These are phyloP conservation scores for Perizoma flavofasciatum DNA, from an alignment of 2,888 invertebrate species.

Conservation along the genomic window DNA sequence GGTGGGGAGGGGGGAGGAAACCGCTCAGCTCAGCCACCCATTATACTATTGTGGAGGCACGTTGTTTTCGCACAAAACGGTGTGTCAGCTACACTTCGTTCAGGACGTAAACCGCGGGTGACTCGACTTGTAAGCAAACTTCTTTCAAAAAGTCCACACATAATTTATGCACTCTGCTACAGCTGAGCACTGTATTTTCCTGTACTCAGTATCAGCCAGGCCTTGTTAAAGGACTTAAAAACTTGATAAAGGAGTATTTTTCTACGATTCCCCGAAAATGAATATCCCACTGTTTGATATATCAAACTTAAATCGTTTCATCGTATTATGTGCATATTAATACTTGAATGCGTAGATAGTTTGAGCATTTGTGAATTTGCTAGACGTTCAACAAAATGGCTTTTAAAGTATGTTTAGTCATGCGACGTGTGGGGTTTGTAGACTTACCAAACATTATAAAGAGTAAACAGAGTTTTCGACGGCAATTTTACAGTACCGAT, in stretches of 20 bases:
- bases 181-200: slow-evolving; percentile 17
- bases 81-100: slow-evolving; percentile 66
- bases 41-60: slow-evolving; percentile 75
- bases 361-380: slow-evolving; percentile 15
- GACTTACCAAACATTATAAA: slow-evolving; percentile 25
- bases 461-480: slow-evolving; percentile 23
- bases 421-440: slow-evolving; percentile 29
- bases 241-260: slow-evolving; percentile 1
- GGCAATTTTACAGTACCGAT: slow-evolving; percentile 14
- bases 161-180: slow-evolving; percentile 53
- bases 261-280: slow-evolving; percentile 10
- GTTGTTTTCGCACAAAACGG: slow-evolving; percentile 76
- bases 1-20: slow-evolving; percentile 53
- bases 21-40: slow-evolving; percentile 73
- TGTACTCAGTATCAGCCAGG: not conserved
- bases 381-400: slow-evolving; percentile 24
- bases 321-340: slow-evolving; percentile 9
- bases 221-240: not conserved
- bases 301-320: slow-evolving; percentile 11
- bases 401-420: slow-evolving; percentile 24
- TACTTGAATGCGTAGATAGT: slow-evolving; percentile 10
- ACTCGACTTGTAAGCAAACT: slow-evolving; percentile 32
- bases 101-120: slow-evolving; percentile 47
- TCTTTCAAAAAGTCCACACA: slow-evolving; percentile 51
- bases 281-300: slow-evolving; percentile 10